Conservation (phyloP, 2,113 vertebrate species). For the Alligator mississippiensis region DNA sequence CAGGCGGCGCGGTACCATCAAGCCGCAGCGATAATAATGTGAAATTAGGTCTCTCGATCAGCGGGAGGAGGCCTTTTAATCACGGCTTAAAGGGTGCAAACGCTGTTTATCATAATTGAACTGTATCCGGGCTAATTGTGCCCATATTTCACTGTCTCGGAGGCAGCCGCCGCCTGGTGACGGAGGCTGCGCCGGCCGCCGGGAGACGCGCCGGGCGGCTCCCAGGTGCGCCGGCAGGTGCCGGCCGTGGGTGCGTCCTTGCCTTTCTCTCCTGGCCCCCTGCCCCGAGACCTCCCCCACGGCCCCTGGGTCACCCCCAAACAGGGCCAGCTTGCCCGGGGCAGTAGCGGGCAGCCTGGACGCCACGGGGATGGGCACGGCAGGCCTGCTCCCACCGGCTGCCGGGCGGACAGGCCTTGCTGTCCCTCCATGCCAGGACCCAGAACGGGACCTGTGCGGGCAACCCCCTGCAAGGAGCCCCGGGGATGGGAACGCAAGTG, state of each 20-base stretch:
- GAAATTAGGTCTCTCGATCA: constrained; percentile 98
- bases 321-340: not conserved
- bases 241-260: accelerated
- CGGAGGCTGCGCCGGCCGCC: not conserved
- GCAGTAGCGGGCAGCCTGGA: not conserved
- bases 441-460: too few species aligned
- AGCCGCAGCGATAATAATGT: constrained; percentile 91
- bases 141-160: constrained; percentile 97
- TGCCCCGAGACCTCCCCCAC: not conserved
- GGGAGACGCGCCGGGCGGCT: not conserved
- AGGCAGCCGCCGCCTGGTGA: constrained; percentile 75
- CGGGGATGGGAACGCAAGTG: too few species aligned
- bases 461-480: not conserved
- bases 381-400: too few species aligned
- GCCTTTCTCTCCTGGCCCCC: not conserved
- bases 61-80: constrained; percentile 93
- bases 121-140: constrained; percentile 97
- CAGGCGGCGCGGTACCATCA: constrained; percentile 87
- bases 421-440: too few species aligned
- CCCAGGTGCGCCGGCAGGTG: accelerated
- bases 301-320: not conserved
- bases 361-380: not conserved
- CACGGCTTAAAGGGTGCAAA: constrained; percentile 94
- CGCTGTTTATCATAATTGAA: constrained; percentile 97
- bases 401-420: too few species aligned